A percentile compares a stretch with the other conserved stretches of the same genome.
phyloP scores from a whole-genome alignment of 2,888 invertebrate species.

The Chymomyza caudatula region DNA sequence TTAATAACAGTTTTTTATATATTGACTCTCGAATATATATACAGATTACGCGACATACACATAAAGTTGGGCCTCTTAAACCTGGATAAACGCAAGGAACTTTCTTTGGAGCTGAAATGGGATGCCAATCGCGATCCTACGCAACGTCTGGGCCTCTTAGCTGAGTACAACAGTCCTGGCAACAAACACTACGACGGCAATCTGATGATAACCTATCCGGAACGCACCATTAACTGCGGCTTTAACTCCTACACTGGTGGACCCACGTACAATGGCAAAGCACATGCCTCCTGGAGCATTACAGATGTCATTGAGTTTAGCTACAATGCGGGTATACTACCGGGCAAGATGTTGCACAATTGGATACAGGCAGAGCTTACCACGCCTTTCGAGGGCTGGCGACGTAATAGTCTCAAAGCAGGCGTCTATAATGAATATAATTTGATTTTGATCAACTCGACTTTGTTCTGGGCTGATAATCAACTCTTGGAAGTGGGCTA shows the following conservation, averaged over 20 bases:
- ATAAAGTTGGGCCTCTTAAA: conserved; percentile 83
- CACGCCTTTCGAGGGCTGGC: conserved; percentile 82
- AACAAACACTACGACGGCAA: conserved; percentile 83
- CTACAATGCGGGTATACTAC: conserved; percentile 72
- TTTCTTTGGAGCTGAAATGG: conserved; percentile 88
- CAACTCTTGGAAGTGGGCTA: conserved; percentile 81
- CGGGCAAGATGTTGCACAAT: conserved; percentile 67
- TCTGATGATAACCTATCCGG: conserved; percentile 86
- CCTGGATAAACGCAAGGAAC: conserved; percentile 81
- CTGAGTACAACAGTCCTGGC: conserved; percentile 82
- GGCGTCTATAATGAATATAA: conserved; percentile 79
- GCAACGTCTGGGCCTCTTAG: conserved; percentile 79
- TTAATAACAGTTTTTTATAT: neutral
- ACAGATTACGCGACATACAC: conserved; percentile 86
- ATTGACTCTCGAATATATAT: neutral
- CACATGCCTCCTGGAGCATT: conserved; percentile 85
- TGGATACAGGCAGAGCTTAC: conserved; percentile 79
- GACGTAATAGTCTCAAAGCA: conserved; percentile 79
- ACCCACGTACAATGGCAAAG: conserved; percentile 77
- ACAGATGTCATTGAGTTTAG: conserved; percentile 80
- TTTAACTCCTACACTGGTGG: conserved; percentile 80
- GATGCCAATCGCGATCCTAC: conserved; percentile 91
- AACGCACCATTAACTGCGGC: conserved; percentile 84
- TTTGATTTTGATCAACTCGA: conserved; percentile 79
- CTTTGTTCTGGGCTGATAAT: conserved; percentile 81